phyloP scores from a whole-genome alignment of 2,113 vertebrate genomes.

The Oncorhynchus gorbuscha region DNA sequence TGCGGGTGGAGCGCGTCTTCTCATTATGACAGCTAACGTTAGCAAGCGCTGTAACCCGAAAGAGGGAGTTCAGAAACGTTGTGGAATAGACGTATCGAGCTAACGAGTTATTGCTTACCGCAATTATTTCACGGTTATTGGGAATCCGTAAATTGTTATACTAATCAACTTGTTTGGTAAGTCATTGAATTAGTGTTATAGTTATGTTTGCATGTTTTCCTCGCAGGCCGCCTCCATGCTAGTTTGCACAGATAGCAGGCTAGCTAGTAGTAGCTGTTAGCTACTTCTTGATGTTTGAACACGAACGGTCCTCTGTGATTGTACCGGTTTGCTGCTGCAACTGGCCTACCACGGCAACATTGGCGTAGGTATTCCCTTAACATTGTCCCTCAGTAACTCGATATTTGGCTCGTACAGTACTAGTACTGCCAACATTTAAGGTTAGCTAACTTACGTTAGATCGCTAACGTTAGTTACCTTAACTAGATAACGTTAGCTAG shows the following conservation, averaged over 20 bases:
- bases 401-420: too few species aligned
- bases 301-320: background rate
- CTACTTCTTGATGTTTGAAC: background rate
- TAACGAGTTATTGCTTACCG: constrained; percentile 24
- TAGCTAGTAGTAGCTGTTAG: background rate
- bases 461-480: background rate
- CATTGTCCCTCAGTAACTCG: too few species aligned
- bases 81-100: constrained; percentile 9
- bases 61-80: background rate
- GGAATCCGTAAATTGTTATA: background rate
- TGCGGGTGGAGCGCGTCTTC: constrained; percentile 57
- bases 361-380: too few species aligned
- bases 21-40: constrained; percentile 64
- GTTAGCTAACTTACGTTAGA: background rate
- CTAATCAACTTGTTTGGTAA: constrained; percentile 51
- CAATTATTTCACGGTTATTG: constrained; percentile 35
- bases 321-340: background rate
- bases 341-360: too few species aligned
- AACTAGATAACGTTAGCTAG: background rate
- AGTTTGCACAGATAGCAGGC: background rate
- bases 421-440: background rate
- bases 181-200: constrained; percentile 13
- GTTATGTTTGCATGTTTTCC: background rate
- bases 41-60: background rate
- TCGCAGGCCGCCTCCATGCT: background rate